Conservation (phyloP, 2,113 vertebrate species). For the Agapornis roseicollis region DNA sequence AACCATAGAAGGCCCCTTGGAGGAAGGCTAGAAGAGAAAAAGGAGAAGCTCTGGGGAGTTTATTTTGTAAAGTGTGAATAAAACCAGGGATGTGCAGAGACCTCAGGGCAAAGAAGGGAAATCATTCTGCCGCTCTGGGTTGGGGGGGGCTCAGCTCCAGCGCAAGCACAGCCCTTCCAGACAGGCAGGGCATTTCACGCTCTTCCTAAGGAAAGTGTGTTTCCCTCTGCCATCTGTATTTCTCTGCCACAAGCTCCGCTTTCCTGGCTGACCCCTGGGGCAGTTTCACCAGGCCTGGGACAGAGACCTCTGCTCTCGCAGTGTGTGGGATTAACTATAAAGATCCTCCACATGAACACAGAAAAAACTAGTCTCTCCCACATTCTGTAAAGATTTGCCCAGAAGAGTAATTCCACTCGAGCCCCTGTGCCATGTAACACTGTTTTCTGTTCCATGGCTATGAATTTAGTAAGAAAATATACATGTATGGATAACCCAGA, state of each 20-base stretch:
- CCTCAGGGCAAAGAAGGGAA: neutral
- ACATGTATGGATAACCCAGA: neutral
- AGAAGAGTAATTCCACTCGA: accelerated
- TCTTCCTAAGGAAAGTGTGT: neutral
- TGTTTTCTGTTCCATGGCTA: neutral
- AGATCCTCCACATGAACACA: neutral
- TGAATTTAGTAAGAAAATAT: neutral
- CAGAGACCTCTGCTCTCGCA: neutral
- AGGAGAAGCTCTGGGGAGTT: neutral
- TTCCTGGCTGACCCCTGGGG: neutral
- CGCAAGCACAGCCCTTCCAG: neutral
- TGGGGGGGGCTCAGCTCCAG: neutral
- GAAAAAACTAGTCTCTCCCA: neutral
- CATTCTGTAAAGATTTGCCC: neutral
- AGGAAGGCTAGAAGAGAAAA: neutral
- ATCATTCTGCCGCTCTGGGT: accelerated
- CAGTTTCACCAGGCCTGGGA: neutral
- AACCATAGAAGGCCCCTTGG: neutral
- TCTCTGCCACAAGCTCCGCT: neutral
- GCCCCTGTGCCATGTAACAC: neutral
- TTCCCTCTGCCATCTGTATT: neutral
- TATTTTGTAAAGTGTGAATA: neutral
- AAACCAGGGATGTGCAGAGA: neutral
- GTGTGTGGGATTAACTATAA: neutral
- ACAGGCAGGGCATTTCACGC: neutral